Base-by-base conservation (phyloP, 2,888 invertebrate genomes). In the Atrina japonica region DNA sequence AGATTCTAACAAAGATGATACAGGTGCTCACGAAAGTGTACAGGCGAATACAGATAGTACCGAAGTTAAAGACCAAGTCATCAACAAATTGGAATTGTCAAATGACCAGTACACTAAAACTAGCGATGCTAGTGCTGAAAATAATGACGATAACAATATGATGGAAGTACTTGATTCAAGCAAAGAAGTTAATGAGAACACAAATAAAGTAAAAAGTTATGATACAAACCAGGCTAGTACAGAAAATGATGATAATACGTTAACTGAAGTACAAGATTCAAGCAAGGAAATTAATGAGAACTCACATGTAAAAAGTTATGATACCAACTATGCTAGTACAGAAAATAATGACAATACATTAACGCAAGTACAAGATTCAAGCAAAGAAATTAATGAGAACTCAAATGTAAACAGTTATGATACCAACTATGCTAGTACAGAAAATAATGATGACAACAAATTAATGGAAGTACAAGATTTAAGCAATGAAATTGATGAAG, bases 401-500 rank as follows among this genome's bases (percentile, higher is more conserved):
- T n/a, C n/a, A n/a, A n/a, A n/a, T n/a, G n/a, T n/a, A n/a, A n/a
- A n/a, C n/a, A n/a, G n/a, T n/a, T n/a, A n/a, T n/a, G n/a, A n/a
- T n/a, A 18, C 35, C 53, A 21, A 23, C 30, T 16, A 35, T 30
- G 53, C 56, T 35, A 35, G 35, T 11, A 35, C 35, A 7, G 35
- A 35, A 21, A 25, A 56, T 40, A 16, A 21, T 18, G 29, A 53
- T 53, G 14, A 56, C 40, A 23, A 41, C 23, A 35, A 21, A 40
- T 30, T 21, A 21, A 9, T 7, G 14, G 25, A 25, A 1, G n/a
- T 35, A 11, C 9, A 61, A 35, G 18, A 50, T 49, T 2, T 18
- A 21, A 45, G 35, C 3, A n/a, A 30, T 11, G 52, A 50, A 40
- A 50, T n/a, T 25, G 59, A 63, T 18, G 30, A 52, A n/a, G n/a